Base-by-base conservation (phyloP, 2,113 vertebrate genomes). In the Proteles cristata region DNA sequence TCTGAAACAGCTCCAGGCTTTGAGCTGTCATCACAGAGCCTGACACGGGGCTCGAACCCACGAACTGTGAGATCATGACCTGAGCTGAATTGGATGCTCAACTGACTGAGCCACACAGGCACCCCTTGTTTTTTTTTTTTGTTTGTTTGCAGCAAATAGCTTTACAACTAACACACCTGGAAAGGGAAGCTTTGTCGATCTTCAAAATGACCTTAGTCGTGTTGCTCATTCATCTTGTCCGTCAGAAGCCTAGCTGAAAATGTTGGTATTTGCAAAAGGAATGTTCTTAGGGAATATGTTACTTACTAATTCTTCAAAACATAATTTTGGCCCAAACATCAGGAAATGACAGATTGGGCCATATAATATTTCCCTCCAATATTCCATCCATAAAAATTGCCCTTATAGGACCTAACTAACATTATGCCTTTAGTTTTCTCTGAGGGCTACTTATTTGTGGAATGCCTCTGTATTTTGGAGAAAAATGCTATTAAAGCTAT, bases 301-400 rank as follows among this genome's bases (percentile, higher is more conserved):
- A 43, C n/a, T 94, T 94, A 73, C 63, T 88, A 73, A 69, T 93
- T 96, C 48, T 84, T 97, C 4, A 50, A 91, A 90, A 93, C 86
- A 48, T 19, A 84, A 95, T 53, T 65, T 94, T 82, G 88, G 63
- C 53, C 28, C 33, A 48, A 89, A 53, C 10, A 69, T 55, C 53
- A 90, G 74, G 53, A 90, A 94, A 84, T 93, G 55, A 68, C 61
- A 93, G 45, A 85, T 91, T 61, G 43, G 26, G 65, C 25, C 5
- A 31, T 90, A 39, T 58, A 79, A 73, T 86, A 87, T 94, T 97
- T 74, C 7, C 31, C 50, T 83, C 53, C 25, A 73, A 2, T 68
- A 80, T 66, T 65, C 26, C 5, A 84, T n/a, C 16, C 43, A 28
- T 48, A 71, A 39, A 90, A 90, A 76, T 77, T 82, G 28, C 25